Base-by-base conservation (phyloP, 2,113 vertebrate species). In the Cariama cristata region DNA sequence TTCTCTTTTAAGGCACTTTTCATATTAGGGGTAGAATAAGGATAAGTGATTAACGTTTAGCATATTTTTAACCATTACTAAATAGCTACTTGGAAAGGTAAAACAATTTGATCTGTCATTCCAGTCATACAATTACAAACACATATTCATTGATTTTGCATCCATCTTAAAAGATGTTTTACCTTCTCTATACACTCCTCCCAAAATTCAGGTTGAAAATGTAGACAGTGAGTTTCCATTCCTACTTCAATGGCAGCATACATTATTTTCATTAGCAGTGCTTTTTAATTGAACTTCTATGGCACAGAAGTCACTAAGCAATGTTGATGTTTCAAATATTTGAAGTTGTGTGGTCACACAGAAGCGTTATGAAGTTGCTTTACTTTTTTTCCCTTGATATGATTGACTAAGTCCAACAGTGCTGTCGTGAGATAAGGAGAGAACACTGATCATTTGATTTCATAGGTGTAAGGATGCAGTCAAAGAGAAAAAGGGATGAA, bases 391-490 rank as follows among this genome's bases (percentile, higher is more conserved):
- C 12, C 30, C 24, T 44, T 23, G 7, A 12, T 58, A 35, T 69
- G 49, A 59, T 38, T 50, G 60, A 47, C 28, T n/a, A 63, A 12
- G 3, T 73, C 10, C 3, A 1, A 44, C 11, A n/a, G 14, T 32
- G 45, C 7, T 67, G 24, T 20, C 23, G 42, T 20, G 49, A 81
- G 27, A 33, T 24, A 76, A 55, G 7, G 9, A 66, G 32, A 56
- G 23, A 28, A 47, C 27, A n/a, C 9, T 49, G 32, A n/a, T 18
- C 20, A 42, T 42, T 80, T 69, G 4, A 14, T 11, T 27, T 58
- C 28, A 45, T 7, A 72, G 12, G 2, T 49, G 40, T 28, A 63
- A 2, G 2, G 7, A 62, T 3, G 11, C 3, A 89, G 19, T 1
- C 4, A 20, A 47, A 21, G 26, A 56, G 4, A 49, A 67, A 75